phyloP scores from a whole-genome alignment of 2,888 invertebrate genomes.

The Arrhopalites spinosus region DNA sequence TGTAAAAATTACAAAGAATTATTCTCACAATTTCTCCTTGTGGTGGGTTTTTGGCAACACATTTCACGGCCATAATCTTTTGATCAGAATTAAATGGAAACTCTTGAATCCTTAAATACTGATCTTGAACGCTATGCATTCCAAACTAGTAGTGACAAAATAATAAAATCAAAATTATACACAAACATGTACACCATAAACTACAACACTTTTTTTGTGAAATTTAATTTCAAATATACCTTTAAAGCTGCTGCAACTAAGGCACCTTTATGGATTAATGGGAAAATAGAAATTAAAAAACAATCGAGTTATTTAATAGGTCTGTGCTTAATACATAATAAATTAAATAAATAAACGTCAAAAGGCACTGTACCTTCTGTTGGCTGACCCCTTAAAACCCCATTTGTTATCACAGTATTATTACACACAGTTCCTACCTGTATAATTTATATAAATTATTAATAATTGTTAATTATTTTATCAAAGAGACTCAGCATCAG shows the following conservation, averaged over 20 bases:
- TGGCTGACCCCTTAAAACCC: slow-evolving; percentile 87
- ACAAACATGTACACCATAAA: too few relatives aligned
- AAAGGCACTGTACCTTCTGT: slow-evolving; percentile 83
- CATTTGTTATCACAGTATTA: slow-evolving; percentile 88
- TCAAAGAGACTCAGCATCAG: too few relatives aligned
- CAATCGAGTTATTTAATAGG: not conserved
- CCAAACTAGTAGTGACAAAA: slow-evolving; percentile 67
- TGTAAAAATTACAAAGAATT: not conserved
- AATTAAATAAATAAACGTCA: not conserved
- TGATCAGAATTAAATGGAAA: slow-evolving; percentile 97
- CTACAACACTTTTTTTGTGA: too few relatives aligned
- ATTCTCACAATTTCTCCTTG: slow-evolving; percentile 6
- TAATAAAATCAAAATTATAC: not conserved
- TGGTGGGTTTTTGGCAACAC: slow-evolving; percentile 64
- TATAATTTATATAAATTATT: slow-evolving; percentile 32
- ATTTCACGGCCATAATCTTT: slow-evolving; percentile 98
- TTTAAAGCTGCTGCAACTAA: slow-evolving; percentile 90
- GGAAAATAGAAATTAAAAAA: too few relatives aligned
- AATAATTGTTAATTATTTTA: not conserved
- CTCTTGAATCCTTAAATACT: slow-evolving; percentile 85
- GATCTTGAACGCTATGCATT: slow-evolving; percentile 78
- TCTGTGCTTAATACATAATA: not conserved
- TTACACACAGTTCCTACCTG: slow-evolving; percentile 89
- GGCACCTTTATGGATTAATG: too few relatives aligned
- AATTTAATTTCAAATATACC: slow-evolving; percentile 60